Conservation (phyloP, 1,140 invertebrate genomes). For the Planococcus citri region DNA sequence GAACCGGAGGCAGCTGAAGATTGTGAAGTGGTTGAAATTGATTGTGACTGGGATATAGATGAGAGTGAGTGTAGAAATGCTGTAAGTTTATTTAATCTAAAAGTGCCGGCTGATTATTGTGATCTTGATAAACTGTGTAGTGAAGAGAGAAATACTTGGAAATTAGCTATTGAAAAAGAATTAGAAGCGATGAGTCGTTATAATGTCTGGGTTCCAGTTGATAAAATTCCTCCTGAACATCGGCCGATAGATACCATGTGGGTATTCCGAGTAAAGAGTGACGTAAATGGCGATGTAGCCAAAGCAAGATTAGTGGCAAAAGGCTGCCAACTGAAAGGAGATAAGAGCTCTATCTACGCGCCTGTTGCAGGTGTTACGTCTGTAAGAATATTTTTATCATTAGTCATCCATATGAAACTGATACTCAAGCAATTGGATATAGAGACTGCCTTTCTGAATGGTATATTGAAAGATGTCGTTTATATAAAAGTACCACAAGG, state of each 20-base stretch:
- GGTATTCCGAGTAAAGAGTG: background rate
- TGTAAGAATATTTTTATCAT: background rate
- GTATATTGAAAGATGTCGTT: background rate
- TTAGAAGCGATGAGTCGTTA: background rate
- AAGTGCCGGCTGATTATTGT: too few relatives aligned
- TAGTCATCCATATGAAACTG: background rate
- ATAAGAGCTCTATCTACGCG: too few relatives aligned
- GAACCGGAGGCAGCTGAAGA: too few relatives aligned
- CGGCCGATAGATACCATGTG: background rate
- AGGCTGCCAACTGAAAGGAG: too few relatives aligned
- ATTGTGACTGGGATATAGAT: too few relatives aligned
- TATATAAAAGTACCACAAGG: background rate
- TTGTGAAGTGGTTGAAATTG: too few relatives aligned
- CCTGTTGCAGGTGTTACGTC: background rate
- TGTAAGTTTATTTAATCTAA: too few relatives aligned
- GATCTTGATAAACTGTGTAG: background rate
- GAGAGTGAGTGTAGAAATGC: too few relatives aligned
- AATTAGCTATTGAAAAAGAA: background rate
- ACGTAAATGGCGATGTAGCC: background rate
- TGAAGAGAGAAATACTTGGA: background rate
- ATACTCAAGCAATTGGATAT: background rate
- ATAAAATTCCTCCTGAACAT: too few relatives aligned
- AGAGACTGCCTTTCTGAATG: conserved; percentile 9
- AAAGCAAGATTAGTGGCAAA: background rate
- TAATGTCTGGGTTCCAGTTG: background rate